These are phyloP conservation scores for Epicauta chinensis DNA, from an alignment of 1,140 invertebrate genomes.

Conservation along the genomic window DNA sequence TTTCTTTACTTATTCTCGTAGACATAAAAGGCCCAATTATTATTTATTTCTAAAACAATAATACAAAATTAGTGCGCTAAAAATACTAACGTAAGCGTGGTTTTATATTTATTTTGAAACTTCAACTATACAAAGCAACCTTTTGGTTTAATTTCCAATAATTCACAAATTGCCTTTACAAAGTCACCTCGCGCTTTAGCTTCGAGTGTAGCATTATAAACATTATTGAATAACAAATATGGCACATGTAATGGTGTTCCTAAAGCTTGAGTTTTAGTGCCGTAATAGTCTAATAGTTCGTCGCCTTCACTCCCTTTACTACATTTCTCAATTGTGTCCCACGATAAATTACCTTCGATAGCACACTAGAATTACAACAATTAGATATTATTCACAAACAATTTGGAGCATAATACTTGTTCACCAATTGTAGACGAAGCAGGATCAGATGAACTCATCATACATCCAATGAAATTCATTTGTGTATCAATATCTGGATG, in stretches of 20 bases:
- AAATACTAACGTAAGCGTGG: too few relatives aligned
- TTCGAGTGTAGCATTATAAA: constrained; percentile 2
- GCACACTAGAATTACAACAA: constrained; percentile 14
- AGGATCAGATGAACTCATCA: not conserved
- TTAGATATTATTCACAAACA: too few relatives aligned
- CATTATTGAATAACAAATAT: constrained; percentile 1
- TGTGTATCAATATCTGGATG: not conserved
- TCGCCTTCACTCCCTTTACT: not conserved
- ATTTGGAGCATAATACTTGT: not conserved
- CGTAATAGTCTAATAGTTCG: constrained; percentile 1
- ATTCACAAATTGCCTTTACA: not conserved
- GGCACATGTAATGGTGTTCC: not conserved
- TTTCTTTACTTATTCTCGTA: too few relatives aligned
- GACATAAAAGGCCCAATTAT: too few relatives aligned
- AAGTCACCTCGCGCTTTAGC: not conserved
- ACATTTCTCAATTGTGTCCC: not conserved
- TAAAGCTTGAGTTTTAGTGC: not conserved
- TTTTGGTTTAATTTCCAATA: not conserved
- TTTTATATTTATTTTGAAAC: too few relatives aligned
- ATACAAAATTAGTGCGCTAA: too few relatives aligned
- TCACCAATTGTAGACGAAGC: not conserved
- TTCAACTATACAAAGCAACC: too few relatives aligned
- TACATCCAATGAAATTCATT: constrained; percentile 5
- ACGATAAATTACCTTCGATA: not conserved
- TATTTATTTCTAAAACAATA: too few relatives aligned